Evolutionary conservation across 2,888 invertebrate genomes (phyloP).

Genomic region (Mantis religiosa): DNA sequence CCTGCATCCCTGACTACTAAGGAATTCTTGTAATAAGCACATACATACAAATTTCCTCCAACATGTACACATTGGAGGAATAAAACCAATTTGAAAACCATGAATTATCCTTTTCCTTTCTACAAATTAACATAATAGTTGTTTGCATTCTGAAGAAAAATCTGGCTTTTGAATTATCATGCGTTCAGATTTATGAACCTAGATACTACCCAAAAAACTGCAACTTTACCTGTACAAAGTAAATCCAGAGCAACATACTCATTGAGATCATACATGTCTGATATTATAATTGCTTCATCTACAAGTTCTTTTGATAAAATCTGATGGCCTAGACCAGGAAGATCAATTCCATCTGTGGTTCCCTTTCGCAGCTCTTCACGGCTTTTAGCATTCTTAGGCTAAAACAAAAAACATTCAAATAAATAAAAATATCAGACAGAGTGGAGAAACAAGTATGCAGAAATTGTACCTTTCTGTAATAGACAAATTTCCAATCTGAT

Average conservation of each 20-base stretch:
- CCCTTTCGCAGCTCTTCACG: constrained; percentile 79
- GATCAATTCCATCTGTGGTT: constrained; percentile 67
- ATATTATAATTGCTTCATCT: constrained; percentile 88
- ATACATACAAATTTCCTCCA: no score
- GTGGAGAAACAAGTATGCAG: neutral
- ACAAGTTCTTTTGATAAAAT: constrained; percentile 79
- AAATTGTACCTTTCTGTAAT: constrained; percentile 18
- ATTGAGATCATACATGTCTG: constrained; percentile 92
- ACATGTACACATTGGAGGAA: no score
- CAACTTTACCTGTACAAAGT: constrained; percentile 64
- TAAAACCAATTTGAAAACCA: no score
- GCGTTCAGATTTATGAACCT: no score
- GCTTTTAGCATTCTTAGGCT: constrained; percentile 75
- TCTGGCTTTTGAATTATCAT: no score
- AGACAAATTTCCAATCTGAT: no score
- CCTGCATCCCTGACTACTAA: no score
- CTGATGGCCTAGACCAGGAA: constrained; percentile 70
- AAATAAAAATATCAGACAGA: constrained; percentile 1
- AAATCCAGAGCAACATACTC: constrained; percentile 87
- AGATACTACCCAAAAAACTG: no score
- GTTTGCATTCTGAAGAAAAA: no score
- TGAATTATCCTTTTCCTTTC: no score
- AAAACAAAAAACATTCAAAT: constrained; percentile 38
- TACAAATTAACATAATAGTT: no score
- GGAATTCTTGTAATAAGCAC: no score